Percentiles rank a stretch among this genome's conserved stretches.
These are phyloP conservation scores for Rhogogaster chlorosoma DNA, from an alignment of 2,888 invertebrate species.

Conservation along the genomic window DNA sequence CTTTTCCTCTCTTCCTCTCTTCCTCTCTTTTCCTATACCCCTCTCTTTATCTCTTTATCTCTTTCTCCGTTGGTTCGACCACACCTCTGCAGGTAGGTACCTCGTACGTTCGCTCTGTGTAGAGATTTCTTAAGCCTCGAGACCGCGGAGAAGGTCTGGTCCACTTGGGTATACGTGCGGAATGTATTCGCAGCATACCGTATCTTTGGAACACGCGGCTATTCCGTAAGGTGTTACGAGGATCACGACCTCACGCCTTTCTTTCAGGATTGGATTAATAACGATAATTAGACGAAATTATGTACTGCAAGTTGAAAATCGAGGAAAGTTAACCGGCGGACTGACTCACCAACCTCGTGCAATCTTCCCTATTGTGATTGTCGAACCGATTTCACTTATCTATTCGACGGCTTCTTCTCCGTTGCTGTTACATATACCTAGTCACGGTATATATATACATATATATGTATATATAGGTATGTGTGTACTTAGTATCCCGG, in stretches of 20 bases:
- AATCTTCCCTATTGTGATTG: not conserved
- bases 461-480: too few relatives aligned
- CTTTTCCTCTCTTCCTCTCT: not conserved
- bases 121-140: constrained; percentile 1
- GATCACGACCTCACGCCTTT: constrained; percentile 27
- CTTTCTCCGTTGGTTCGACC: constrained; percentile 13
- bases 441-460: too few relatives aligned
- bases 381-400: constrained; percentile 33
- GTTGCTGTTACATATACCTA: not conserved
- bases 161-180: constrained; percentile 25
- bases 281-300: constrained; percentile 24
- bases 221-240: constrained; percentile 1
- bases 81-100: constrained; percentile 26
- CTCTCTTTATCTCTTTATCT: not conserved
- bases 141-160: constrained; percentile 27
- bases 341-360: not conserved
- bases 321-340: not conserved
- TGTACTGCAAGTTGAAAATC: not conserved
- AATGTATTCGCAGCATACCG: constrained; percentile 31
- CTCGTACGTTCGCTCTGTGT: not conserved
- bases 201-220: not conserved
- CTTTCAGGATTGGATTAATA: not conserved
- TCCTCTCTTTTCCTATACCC: not conserved
- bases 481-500: not conserved
- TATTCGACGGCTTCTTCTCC: not conserved